Base-by-base conservation (phyloP, 2,797 vertebrate genomes). In the Hypotaenidia okinawae region DNA sequence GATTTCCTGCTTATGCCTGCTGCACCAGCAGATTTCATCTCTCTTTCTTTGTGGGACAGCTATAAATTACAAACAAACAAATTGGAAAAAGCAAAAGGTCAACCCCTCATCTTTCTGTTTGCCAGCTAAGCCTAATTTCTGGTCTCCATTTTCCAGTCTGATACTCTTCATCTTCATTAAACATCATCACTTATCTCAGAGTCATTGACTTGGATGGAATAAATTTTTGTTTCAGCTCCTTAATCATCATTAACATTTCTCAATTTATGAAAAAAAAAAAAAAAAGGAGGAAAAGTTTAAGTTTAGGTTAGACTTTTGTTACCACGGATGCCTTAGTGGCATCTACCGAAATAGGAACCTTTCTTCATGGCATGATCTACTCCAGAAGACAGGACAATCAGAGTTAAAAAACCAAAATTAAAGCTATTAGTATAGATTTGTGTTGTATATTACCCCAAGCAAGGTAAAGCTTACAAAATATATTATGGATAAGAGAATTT, bases 401-500 rank as follows among this genome's bases (percentile, higher is more conserved):
- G 30, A 72, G 78, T 24, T 37, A 62, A 95, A 95, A 86, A 37
- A 37, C 11, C 25, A 88, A 76, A 93, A 88, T 15, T 1, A 2
- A 27, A 88, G n/a, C 66, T 78, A 49, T 16, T 94, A 51, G 35
- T 82, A 90, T 79, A 57, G 24, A 59, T 76, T 88, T 61, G 27
- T 58, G 22, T 78, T 51, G 74, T 79, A 1, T 49, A 52, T 45
- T 79, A 77, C 25, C 32, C 24, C 0, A 6, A 81, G 37, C 11
- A 69, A 68, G 21, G 8, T n/a, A 51, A 37, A 77, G 6, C 27
- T 75, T 58, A 43, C 51, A 82, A 49, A 58, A 39, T 87, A 30
- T 2, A 66, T 21, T 39, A 72, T 45, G 6, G 12, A 52, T 55
- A 74, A 24, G 1, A 86, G 5, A 75, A 78, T 66, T 59, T 87